A percentile compares a stretch with the other conserved stretches of the same genome.
phyloP scores from a whole-genome alignment of 2,888 invertebrate species.

The Epirrhoe alternata region DNA sequence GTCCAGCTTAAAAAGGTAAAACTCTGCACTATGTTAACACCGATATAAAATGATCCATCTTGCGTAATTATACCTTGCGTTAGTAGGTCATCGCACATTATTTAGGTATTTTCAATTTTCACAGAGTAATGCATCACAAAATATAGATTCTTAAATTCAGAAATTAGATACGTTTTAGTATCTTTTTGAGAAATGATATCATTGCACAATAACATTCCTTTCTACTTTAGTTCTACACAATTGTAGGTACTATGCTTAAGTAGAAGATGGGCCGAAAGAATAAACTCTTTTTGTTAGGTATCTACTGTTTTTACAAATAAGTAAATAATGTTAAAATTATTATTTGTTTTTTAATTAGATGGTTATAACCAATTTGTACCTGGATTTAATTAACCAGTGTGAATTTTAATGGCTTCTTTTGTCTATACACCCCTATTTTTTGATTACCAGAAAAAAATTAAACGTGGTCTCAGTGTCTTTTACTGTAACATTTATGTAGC shows the following conservation, averaged over 20 bases:
- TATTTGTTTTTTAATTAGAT: not conserved
- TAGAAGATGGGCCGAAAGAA: no score
- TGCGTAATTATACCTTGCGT: not conserved
- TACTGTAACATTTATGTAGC: no score
- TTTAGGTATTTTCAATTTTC: not conserved
- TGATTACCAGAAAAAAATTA: no score
- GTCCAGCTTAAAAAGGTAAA: no score
- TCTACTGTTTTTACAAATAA: not conserved
- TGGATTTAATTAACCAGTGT: not conserved
- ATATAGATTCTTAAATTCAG: not conserved
- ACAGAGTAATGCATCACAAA: slow-evolving; percentile 5
- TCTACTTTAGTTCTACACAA: no score
- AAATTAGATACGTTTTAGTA: slow-evolving; percentile 21
- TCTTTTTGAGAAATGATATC: not conserved
- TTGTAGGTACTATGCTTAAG: no score
- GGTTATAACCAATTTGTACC: not conserved
- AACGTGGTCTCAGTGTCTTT: no score
- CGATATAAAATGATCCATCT: no score
- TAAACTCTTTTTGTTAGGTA: not conserved
- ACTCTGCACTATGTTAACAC: no score
- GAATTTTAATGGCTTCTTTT: not conserved
- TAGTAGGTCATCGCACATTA: not conserved
- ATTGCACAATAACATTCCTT: no score
- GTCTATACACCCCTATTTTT: no score
- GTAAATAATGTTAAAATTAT: not conserved